A percentile compares a stretch with the other conserved stretches of the same genome.
Conservation (phyloP, 2,113 vertebrate genomes). For the Oxyura jamaicensis region DNA sequence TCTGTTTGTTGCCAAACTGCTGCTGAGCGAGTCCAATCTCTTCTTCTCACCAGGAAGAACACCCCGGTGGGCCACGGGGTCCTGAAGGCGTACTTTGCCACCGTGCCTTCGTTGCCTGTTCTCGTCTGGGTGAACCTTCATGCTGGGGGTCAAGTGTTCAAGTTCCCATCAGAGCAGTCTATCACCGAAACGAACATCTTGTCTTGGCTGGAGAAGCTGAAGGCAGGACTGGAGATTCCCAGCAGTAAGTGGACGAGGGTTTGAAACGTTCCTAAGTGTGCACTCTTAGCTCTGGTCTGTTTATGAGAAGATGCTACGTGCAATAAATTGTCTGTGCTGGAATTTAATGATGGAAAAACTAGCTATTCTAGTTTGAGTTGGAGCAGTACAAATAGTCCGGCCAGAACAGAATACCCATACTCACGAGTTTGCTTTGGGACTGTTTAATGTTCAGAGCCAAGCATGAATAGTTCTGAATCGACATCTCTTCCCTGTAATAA, state of each 20-base stretch:
- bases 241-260: constrained; percentile 79
- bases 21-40: neutral
- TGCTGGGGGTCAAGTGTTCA: constrained; percentile 80
- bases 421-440: neutral
- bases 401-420: constrained; percentile 31
- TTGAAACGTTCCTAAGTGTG: neutral
- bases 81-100: constrained; percentile 82
- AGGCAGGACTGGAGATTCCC: constrained; percentile 78
- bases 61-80: constrained; percentile 86
- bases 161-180: constrained; percentile 81
- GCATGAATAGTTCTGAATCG: neutral
- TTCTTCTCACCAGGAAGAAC: constrained; percentile 77
- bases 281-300: neutral
- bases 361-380: constrained; percentile 22
- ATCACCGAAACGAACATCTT: constrained; percentile 78
- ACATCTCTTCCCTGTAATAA: neutral
- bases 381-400: constrained; percentile 59
- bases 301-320: constrained; percentile 16
- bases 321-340: constrained; percentile 54
- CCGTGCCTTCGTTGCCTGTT: constrained; percentile 80
- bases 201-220: constrained; percentile 84
- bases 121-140: constrained; percentile 85
- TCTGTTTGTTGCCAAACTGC: neutral
- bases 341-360: constrained; percentile 64
- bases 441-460: constrained; percentile 38